Base-by-base conservation (phyloP, 2,797 vertebrate species). In the Hippopotamyrus pictus region DNA sequence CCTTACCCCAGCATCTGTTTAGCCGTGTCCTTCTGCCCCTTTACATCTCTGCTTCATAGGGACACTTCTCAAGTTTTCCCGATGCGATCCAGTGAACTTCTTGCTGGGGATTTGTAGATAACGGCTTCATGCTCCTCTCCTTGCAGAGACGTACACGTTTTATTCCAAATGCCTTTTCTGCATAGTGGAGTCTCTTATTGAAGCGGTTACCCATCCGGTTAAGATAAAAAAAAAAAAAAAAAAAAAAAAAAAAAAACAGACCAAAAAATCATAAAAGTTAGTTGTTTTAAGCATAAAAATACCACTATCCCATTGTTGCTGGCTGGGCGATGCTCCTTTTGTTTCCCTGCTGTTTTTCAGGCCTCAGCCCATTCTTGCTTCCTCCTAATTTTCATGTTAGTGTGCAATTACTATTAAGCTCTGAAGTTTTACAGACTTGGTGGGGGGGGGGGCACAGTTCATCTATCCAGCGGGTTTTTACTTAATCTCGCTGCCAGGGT, bases 381-480 rank as follows among this genome's bases (percentile, higher is more conserved):
- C 90, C 86, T 73, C 83, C 90, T 93, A 93, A 94, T 94, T 95
- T 93, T 90, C 92, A 91, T 91, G 91, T 88, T 69, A 65, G 86
- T 91, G 91, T 92, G 91, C 92, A 95, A 94, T 94, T 93, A 94
- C 48, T 14, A 91, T 91, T 86, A 17, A 92, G 90, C 76, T 92
- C 93, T 91, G 91, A 11, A 88, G 89, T 92, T 95, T 95, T 93
- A 94, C 92, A 93, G 92, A 94, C 93, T 94, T 89, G 25, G 41
- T 11, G 3, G 29, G 0, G 5, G 87, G 89, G 12, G 33, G 87
- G 89, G 84, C 90, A 91, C 91, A 89, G 6, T 11, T 25, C 51
- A 33, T 59, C 48, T 22, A 33, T 76, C 50, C 92, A 86, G 92
- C 90, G 59, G 85, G 89, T 82, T 86, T 76, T 93, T 91, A 91